A percentile compares a stretch with the other conserved stretches of the same genome.
Conservation (phyloP, 2,888 invertebrate species). For the Pristionchus maxplancki region DNA sequence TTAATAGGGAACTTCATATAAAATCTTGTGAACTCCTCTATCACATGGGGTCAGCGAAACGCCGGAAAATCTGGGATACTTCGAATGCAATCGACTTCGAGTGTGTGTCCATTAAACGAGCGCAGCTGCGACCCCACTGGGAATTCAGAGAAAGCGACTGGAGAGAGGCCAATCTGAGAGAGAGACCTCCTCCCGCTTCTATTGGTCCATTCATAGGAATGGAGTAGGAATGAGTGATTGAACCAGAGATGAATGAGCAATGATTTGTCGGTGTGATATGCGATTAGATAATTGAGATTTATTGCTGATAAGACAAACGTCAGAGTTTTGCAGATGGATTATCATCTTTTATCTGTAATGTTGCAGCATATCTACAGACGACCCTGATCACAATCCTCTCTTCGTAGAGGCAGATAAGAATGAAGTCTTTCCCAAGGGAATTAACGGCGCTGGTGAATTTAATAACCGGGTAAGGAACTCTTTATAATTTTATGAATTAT, state of each 20-base stretch:
- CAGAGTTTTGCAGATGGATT: too few species aligned
- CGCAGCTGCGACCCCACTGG: background rate
- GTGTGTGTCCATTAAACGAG: background rate
- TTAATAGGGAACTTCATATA: too few species aligned
- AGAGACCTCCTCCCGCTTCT: background rate
- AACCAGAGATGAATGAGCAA: too few species aligned
- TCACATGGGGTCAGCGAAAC: too few species aligned
- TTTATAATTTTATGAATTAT: too few species aligned
- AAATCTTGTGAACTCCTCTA: too few species aligned
- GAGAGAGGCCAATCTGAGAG: background rate
- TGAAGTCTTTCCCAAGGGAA: slow-evolving; percentile 65
- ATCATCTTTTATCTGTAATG: slow-evolving; percentile 50
- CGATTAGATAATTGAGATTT: too few species aligned
- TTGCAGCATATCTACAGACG: slow-evolving; percentile 62
- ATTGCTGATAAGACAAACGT: too few species aligned
- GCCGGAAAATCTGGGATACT: too few species aligned
- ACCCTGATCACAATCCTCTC: slow-evolving; percentile 59
- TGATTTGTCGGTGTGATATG: too few species aligned
- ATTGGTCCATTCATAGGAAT: background rate
- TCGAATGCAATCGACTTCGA: slow-evolving; percentile 2
- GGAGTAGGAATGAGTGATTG: too few species aligned
- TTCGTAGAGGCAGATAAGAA: slow-evolving; percentile 59
- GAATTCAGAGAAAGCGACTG: background rate
- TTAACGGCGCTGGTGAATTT: slow-evolving; percentile 54
- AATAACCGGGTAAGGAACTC: slow-evolving; percentile 51